Conservation (phyloP, 2,113 vertebrate species). For the Odontesthes bonariensis region DNA sequence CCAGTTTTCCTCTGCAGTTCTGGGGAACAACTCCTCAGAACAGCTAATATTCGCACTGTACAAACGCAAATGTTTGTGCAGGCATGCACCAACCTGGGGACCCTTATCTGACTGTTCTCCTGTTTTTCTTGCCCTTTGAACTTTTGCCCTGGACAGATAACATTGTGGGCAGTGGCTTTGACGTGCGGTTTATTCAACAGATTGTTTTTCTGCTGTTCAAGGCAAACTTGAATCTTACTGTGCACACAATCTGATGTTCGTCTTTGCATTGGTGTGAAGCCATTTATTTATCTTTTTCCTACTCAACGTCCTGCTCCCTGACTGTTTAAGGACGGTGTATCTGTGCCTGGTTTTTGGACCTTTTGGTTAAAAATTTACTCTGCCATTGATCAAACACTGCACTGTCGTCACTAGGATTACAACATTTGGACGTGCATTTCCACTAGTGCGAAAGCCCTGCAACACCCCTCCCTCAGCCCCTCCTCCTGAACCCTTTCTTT, state of each 20-base stretch:
- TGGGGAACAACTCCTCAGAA: too few species aligned
- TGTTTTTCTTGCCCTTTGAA: constrained; percentile 56
- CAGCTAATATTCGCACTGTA: not conserved
- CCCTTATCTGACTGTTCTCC: not conserved
- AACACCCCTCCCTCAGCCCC: constrained; percentile 31
- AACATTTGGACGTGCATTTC: constrained; percentile 45
- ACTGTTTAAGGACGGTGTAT: constrained; percentile 18
- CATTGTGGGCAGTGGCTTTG: constrained; percentile 2
- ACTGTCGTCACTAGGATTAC: constrained; percentile 46
- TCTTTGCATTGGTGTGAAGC: not conserved
- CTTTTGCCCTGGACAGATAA: constrained; percentile 59
- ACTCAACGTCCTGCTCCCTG: not conserved
- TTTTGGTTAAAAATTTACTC: constrained; percentile 76
- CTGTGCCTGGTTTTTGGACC: constrained; percentile 36
- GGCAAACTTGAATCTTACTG: not conserved
- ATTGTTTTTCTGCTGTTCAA: constrained; percentile 17
- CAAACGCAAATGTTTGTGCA: constrained; percentile 4
- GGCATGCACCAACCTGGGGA: not conserved
- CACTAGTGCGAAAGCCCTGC: constrained; percentile 40
- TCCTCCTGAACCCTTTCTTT: constrained; percentile 65
- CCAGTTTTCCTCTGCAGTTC: too few species aligned
- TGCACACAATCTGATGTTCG: constrained; percentile 18
- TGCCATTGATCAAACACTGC: constrained; percentile 38
- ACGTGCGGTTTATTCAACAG: constrained; percentile 3
- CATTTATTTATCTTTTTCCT: not conserved